Evolutionary conservation across 1,140 invertebrate species (phyloP), one percentile per base, ranked within the genome.

Genomic region (Neodiprion lecontei): DNA sequence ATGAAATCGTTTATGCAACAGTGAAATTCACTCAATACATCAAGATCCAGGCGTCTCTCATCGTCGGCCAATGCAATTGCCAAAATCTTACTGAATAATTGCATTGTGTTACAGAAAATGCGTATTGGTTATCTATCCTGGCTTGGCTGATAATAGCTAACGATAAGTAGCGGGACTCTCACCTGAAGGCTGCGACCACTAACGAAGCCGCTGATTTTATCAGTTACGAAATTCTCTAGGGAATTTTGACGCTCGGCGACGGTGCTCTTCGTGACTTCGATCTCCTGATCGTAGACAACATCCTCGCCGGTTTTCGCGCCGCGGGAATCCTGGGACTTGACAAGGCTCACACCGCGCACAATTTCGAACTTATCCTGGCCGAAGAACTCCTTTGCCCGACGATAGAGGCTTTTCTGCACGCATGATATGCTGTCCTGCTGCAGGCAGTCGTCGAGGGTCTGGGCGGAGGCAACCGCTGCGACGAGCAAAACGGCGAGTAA

Each of bases 401-500:
- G 87, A 86, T 89, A 93, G 67, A 92, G 81, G 72, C 81, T 88
- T 78, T 91, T 88, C 83, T 93, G 92, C 69, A 93, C 83, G 85
- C 92, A 93, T 71, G 91, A 91, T 73, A 93, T 92, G 73, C 92
- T 92, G 86, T 93, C 92, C 79, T 91, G 88, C 75, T 89, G 85
- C 40, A 93, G 84, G 79, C 92, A 93, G 74, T 91, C 89, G 72
- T 90, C 85, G 67, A 90, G 77, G 48, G 70, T 85, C 67, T 87
- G 85, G 9, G 78, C 71, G 70, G 14, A 67, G 48, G 69, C 74
- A 47, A 77, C 80, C 40, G 78, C 86, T 10, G 76, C 78, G 49
- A 79, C 81, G 17, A 82, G 67, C 48, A 77, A 82, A 68, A 83
- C 75, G 23, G 79, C 50, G 21, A 86, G 40, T 48, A 84, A 61